Base-by-base conservation (phyloP, 1,140 invertebrate species). In the Ostrea denselamellosa region DNA sequence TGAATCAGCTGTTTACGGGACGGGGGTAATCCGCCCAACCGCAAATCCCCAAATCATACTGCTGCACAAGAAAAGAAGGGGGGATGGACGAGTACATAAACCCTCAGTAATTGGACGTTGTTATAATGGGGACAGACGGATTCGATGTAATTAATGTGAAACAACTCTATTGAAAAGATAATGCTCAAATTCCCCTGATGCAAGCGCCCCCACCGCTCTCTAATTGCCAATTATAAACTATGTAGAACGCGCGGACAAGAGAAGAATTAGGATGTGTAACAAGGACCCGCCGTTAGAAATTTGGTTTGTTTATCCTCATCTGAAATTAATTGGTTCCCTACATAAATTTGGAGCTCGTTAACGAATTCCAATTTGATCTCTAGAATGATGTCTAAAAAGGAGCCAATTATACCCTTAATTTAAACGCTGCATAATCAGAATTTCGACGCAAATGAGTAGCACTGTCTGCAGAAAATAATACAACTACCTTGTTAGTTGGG, bases 161-260 rank as follows among this genome's bases (percentile, higher is more conserved):
- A 77, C 68, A 77, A 77, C 68, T 77, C 68, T 77, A 77, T 77
- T 77, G 68, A 77, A 77, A 77, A 77, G 68, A 77, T 77, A 77
- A 77, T 77, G 68, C 68, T 77, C 68, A 77, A 77, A 77, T 77
- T 77, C 68, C 68, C 68, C 68, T 77, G 68, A 77, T 77, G 68
- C 68, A 77, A 77, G 68, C 68, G 68, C 68, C 68, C 68, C 68
- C 68, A 77, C 68, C 28, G 68, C 68, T 77, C 68, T 34, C 68
- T 77, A 77, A 77, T 77, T 77, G 68, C 25, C 68, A 77, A 77
- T 77, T 77, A 77, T 77, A 77, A 77, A 77, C 25, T 17, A 25
- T 77, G 68, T 77, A 77, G 25, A 77, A 25, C 22, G 68, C 22
- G 28, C 68, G 68, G 68, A 77, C 68, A 77, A 77, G 68, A 77